phyloP scores from a whole-genome alignment of 2,888 invertebrate genomes.

The Lampropteryx suffumata region DNA sequence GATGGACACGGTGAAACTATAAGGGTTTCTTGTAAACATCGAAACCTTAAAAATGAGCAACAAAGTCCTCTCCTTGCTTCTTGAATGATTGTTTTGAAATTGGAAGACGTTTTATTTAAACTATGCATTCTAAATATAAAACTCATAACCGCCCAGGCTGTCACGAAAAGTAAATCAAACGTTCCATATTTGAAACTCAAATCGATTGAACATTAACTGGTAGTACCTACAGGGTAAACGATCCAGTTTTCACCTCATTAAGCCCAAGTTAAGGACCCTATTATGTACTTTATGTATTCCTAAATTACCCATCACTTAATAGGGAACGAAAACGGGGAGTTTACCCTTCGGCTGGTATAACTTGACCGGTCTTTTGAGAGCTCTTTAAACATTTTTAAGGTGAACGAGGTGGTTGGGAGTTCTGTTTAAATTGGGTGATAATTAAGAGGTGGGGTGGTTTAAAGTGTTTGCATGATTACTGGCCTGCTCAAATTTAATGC shows the following conservation, averaged over 20 bases:
- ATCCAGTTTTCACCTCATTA: conserved; percentile 80
- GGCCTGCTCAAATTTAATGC: conserved; percentile 77
- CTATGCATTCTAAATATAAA: conserved; percentile 11
- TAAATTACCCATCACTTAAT: conserved; percentile 83
- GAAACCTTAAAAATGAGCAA: too few species aligned
- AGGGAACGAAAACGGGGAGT: conserved; percentile 67
- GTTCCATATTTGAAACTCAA: conserved; percentile 29
- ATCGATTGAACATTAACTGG: conserved; percentile 58
- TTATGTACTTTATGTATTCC: conserved; percentile 83
- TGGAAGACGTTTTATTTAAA: neutral
- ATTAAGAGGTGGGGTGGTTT: conserved; percentile 68
- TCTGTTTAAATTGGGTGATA: conserved; percentile 52
- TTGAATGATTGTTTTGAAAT: too few species aligned
- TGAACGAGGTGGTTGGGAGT: conserved; percentile 34
- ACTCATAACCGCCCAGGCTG: conserved; percentile 11
- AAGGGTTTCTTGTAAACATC: too few species aligned
- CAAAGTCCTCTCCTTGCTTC: too few species aligned
- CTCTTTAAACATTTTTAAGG: conserved; percentile 3
- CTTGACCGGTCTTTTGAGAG: conserved; percentile 41
- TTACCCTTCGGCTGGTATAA: conserved; percentile 58
- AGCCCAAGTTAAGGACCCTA: conserved; percentile 77
- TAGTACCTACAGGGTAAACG: conserved; percentile 60
- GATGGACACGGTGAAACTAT: too few species aligned
- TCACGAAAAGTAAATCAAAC: conserved; percentile 20
- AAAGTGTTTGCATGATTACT: conserved; percentile 78